These are phyloP conservation scores for Huso huso DNA, from an alignment of 2,797 vertebrate genomes.

Conservation along the genomic window DNA sequence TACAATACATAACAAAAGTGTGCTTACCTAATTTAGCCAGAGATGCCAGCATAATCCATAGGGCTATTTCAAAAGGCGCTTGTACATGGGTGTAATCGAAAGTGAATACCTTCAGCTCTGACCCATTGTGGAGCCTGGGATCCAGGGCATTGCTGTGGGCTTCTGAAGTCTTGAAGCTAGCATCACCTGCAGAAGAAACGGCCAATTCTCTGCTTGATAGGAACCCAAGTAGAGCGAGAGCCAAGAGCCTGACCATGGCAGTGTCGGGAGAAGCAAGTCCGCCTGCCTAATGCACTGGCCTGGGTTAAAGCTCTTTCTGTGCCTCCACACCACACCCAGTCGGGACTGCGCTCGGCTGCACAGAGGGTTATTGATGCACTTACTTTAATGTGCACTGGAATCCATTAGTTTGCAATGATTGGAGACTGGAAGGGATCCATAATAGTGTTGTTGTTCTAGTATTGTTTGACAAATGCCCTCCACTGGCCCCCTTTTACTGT, in stretches of 20 bases:
- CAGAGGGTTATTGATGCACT: conserved; percentile 15
- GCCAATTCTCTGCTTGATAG: background rate
- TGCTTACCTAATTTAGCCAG: conserved; percentile 70
- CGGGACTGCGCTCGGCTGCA: background rate
- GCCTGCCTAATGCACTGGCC: background rate
- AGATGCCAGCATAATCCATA: conserved; percentile 78
- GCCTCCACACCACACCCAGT: conserved; percentile 3
- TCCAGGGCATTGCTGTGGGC: background rate
- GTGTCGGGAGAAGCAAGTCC: conserved; percentile 21
- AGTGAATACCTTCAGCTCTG: conserved; percentile 43
- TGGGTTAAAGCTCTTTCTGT: background rate
- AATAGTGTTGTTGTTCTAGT: conserved; percentile 9
- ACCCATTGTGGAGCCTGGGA: background rate
- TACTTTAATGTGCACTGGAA: conserved; percentile 55
- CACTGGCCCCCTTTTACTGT: too few relatives aligned
- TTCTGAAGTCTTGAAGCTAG: conserved; percentile 28
- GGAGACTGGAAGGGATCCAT: conserved; percentile 20
- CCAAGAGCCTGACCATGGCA: conserved; percentile 14
- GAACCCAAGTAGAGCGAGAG: background rate
- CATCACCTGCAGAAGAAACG: background rate
- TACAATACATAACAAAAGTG: background rate
- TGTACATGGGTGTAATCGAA: conserved; percentile 72
- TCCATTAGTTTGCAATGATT: conserved; percentile 50
- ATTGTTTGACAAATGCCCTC: too few relatives aligned
- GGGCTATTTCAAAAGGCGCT: conserved; percentile 69